Percentiles rank a stretch among this genome's conserved stretches.
Evolutionary conservation across 2,113 vertebrate species (phyloP).

Genomic region (Triplophysa rosa): DNA sequence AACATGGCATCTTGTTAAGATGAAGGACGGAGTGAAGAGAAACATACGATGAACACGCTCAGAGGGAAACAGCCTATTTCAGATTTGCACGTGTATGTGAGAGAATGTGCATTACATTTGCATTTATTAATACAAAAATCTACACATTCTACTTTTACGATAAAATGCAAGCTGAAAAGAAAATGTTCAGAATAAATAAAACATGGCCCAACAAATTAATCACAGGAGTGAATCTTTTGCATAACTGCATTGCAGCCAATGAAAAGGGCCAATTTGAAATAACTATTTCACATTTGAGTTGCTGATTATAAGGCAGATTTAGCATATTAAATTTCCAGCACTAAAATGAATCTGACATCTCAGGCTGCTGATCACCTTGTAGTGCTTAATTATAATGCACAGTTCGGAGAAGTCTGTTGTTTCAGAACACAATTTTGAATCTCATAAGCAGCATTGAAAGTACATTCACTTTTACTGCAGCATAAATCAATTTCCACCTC

Average conservation of each 20-base stretch:
- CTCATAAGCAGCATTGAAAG: background rate
- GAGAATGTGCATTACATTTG: background rate
- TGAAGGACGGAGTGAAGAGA: background rate
- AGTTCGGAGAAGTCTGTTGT: background rate
- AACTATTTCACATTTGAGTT: too few relatives aligned
- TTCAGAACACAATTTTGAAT: background rate
- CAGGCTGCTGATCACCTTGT: too few relatives aligned
- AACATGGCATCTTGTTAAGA: constrained; percentile 35
- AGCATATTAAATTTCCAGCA: too few relatives aligned
- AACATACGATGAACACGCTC: background rate
- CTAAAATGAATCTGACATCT: too few relatives aligned
- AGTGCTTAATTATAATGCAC: background rate
- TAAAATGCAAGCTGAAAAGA: background rate
- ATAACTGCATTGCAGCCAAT: background rate
- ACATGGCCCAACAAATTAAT: background rate
- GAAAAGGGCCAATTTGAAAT: background rate
- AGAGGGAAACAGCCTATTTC: background rate
- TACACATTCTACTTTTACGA: background rate
- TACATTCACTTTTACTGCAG: background rate
- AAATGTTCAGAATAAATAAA: background rate
- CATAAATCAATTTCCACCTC: background rate
- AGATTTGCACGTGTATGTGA: background rate
- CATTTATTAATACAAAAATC: background rate
- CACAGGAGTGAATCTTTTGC: background rate
- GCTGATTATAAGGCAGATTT: too few relatives aligned